Percentiles rank a stretch among this genome's conserved stretches.
phyloP scores from a whole-genome alignment of 2,797 vertebrate species.

The Diplodus puntazzo region DNA sequence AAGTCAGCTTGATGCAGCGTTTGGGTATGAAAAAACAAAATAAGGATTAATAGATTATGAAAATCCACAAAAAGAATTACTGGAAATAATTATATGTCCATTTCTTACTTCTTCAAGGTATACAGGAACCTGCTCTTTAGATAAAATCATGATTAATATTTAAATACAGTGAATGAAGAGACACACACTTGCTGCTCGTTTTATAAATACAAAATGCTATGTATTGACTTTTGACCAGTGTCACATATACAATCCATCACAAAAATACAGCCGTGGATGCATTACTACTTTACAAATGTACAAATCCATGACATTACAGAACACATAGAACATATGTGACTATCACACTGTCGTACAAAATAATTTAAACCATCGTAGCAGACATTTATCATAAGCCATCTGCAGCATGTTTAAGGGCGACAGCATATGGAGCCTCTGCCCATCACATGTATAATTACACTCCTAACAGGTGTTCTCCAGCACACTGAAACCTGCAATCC shows the following conservation, averaged over 20 bases:
- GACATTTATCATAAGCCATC: conserved; percentile 75
- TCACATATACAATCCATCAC: conserved; percentile 13
- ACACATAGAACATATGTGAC: conserved; percentile 20
- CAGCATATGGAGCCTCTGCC: conserved; percentile 62
- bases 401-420: conserved; percentile 66
- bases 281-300: conserved; percentile 45
- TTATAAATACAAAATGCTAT: conserved; percentile 36
- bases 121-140: background rate
- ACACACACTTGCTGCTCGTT: background rate
- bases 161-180: background rate
- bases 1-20: too few species aligned
- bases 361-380: conserved; percentile 37
- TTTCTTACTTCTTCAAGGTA: too few species aligned
- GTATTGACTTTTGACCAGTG: conserved; percentile 30
- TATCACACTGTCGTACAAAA: conserved; percentile 46
- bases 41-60: too few species aligned
- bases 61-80: too few species aligned
- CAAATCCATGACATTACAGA: conserved; percentile 29
- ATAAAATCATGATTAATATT: background rate
- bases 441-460: conserved; percentile 83
- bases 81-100: too few species aligned
- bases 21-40: too few species aligned
- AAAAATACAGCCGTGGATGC: conserved; percentile 36
- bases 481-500: conserved; percentile 83
- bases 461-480: conserved; percentile 83